A percentile compares a stretch with the other conserved stretches of the same genome.
Conservation (phyloP, 2,888 invertebrate species). For the Cerceris ruficornis region DNA sequence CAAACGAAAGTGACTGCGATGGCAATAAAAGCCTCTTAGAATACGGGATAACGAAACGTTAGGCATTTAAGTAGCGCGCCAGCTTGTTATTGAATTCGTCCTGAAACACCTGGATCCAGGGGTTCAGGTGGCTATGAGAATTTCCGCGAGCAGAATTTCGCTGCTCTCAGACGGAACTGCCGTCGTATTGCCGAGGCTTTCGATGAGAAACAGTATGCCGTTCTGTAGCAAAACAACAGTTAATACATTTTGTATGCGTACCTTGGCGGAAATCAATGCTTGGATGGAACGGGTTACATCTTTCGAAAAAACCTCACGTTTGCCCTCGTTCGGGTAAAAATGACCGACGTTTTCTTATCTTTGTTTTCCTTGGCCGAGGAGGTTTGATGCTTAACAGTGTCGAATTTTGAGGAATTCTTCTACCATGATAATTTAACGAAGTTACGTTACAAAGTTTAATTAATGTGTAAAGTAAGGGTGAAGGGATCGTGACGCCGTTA, state of each 20-base stretch:
- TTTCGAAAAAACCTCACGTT: not conserved
- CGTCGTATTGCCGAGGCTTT: slow-evolving; percentile 19
- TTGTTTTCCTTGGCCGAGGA: too few relatives aligned
- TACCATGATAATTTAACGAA: too few relatives aligned
- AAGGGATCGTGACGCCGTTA: too few relatives aligned
- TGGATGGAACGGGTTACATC: not conserved
- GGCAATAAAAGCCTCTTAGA: slow-evolving; percentile 35
- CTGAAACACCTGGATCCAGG: slow-evolving; percentile 57
- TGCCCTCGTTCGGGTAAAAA: not conserved
- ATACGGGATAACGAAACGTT: slow-evolving; percentile 27
- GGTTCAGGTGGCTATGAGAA: slow-evolving; percentile 52
- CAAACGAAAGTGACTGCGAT: not conserved
- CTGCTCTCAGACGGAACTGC: slow-evolving; percentile 15
- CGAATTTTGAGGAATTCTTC: too few relatives aligned
- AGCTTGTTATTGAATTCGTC: slow-evolving; percentile 52
- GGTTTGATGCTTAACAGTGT: too few relatives aligned
- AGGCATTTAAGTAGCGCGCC: slow-evolving; percentile 38
- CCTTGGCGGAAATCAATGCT: not conserved
- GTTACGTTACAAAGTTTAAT: too few relatives aligned
- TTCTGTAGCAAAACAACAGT: not conserved
- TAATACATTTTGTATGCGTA: not conserved
- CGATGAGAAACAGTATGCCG: slow-evolving; percentile 23
- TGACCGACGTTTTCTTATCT: too few relatives aligned
- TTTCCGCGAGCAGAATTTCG: slow-evolving; percentile 32
- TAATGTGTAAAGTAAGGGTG: too few relatives aligned